Evolutionary conservation across 2,888 invertebrate species (phyloP), one percentile per base, ranked within the genome.

Genomic region (Notodonta ziczac): DNA sequence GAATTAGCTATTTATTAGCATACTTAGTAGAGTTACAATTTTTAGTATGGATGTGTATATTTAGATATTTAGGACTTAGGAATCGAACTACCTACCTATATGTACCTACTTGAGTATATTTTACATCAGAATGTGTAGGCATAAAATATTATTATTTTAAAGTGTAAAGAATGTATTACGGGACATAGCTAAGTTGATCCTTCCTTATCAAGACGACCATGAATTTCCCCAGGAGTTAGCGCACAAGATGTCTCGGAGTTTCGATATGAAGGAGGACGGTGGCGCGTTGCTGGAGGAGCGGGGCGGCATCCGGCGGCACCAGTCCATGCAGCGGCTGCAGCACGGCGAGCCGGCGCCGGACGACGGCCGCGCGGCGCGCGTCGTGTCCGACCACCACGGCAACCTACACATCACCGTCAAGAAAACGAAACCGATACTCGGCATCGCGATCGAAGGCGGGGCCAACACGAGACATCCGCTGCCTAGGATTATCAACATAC

Each of bases 391-490:
- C 91, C 96, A 97, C 89, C 97, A 97, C 90, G 98, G 98, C 75
- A 97, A 97, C 91, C 95, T 98, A 81, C 95, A 97, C 87, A 97
- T 98, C 80, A 96, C 97, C 74, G 97, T 99, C 74, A 97, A 97
- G 91, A 99, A 99, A 94, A 97, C 97, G 60, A 98, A 98, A 91
- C 97, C 98, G 57, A 98, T 98, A 82, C 95, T 99, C 79, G 99
- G 99, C 74, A 98, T 99, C 83, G 99, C 98, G 69, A 99, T 99
- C 82, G 99, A 99, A 94, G 99, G 99, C 67, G 99, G 99, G 68
- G 97, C 98, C 79, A 98, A 99, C 90, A 99, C 99, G 55, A 97
- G 97, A 84, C 98, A 99, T 91, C 97, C 98, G 61, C 94, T 98
- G 82, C 99, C 99, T 59, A 95, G 98, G 86, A 98, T 99, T 83